A percentile compares a stretch with the other conserved stretches of the same genome.
Conservation (phyloP, 2,113 vertebrate genomes). For the Onychorhynchus coronatus region DNA sequence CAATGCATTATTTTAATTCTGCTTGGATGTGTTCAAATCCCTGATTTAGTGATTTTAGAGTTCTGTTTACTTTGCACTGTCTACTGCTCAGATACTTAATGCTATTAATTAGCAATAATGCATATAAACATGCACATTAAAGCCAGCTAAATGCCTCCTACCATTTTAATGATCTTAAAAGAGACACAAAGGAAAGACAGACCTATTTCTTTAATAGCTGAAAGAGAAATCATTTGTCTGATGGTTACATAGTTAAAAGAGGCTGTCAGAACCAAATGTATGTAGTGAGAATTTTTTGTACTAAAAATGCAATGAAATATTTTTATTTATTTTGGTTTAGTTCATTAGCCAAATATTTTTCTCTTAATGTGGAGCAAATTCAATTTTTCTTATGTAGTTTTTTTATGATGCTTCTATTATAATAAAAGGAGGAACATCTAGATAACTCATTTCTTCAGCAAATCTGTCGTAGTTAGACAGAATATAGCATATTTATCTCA, state of each 20-base stretch:
- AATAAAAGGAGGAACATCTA: not conserved
- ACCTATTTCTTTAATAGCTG: not conserved
- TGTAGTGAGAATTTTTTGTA: not conserved
- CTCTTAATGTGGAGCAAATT: not conserved
- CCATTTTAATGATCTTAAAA: slow-evolving; percentile 58
- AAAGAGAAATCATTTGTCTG: slow-evolving; percentile 1
- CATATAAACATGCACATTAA: not conserved
- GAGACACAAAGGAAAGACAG: not conserved
- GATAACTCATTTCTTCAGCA: not conserved
- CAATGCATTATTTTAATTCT: not conserved
- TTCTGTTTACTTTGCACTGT: slow-evolving; percentile 30
- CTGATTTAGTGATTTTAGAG: slow-evolving; percentile 37
- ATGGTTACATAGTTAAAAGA: not conserved
- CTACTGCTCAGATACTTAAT: slow-evolving; percentile 34
- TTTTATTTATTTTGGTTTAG: slow-evolving; percentile 35
- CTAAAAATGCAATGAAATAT: not conserved
- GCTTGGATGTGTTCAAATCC: not conserved
- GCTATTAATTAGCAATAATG: slow-evolving; percentile 61
- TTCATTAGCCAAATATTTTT: slow-evolving; percentile 33
- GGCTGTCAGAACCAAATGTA: not conserved
- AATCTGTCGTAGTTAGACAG: not conserved
- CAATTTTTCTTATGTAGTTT: not conserved
- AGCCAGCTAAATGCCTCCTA: slow-evolving; percentile 23
- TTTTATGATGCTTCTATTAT: not conserved
- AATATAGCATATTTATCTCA: not conserved